phyloP scores from a whole-genome alignment of 2,797 vertebrate species.

The Menidia menidia region DNA sequence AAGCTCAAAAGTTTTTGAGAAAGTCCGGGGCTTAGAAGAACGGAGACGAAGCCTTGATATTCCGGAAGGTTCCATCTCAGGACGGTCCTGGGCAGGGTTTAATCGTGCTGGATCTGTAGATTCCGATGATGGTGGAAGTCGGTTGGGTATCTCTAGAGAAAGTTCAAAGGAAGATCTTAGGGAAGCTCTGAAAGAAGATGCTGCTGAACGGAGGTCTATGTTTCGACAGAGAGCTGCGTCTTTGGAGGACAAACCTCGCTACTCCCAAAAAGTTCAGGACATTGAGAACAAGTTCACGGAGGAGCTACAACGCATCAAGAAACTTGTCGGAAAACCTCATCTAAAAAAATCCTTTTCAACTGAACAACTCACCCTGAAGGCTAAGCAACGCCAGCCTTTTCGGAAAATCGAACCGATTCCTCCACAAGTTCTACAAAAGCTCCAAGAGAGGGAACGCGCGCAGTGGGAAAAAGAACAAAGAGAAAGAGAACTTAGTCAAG shows the following conservation, averaged over 20 bases:
- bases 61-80: conserved; percentile 88
- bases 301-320: conserved; percentile 94
- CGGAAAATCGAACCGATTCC: conserved; percentile 84
- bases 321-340: conserved; percentile 93
- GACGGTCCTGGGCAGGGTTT: conserved; percentile 90
- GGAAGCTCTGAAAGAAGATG: conserved; percentile 86
- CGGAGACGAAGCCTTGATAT: conserved; percentile 91
- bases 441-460: conserved; percentile 83
- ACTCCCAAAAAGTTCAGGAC: conserved; percentile 89
- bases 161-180: conserved; percentile 87
- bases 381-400: conserved; percentile 79
- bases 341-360: conserved; percentile 92
- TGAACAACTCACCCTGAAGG: conserved; percentile 82
- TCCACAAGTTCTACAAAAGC: conserved; percentile 84
- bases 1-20: conserved; percentile 94
- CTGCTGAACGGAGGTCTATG: conserved; percentile 87
- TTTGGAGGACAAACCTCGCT: conserved; percentile 91
- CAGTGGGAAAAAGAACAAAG: conserved; percentile 79
- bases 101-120: conserved; percentile 92
- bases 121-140: conserved; percentile 86
- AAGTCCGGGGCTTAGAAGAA: conserved; percentile 92
- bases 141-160: conserved; percentile 87
- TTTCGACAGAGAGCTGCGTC: conserved; percentile 94
- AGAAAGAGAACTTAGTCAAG: conserved; percentile 62
- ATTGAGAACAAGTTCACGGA: conserved; percentile 95